Base-by-base conservation (phyloP, 2,797 vertebrate species). In the Chaenodraco wilsoni region DNA sequence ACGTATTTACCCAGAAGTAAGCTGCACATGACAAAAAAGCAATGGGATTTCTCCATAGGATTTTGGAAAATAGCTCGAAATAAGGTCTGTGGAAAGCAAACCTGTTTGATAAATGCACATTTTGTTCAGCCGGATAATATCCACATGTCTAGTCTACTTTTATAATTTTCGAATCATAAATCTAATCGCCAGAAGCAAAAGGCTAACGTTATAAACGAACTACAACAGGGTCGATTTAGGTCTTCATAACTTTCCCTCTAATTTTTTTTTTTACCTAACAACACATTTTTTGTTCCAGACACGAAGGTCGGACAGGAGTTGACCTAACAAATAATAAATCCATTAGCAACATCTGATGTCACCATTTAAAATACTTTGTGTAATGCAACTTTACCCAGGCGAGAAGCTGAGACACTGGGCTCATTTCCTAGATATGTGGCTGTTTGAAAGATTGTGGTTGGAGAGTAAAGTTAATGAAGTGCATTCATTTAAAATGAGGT, bases 271-370 rank as follows among this genome's bases (percentile, higher is more conserved):
- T 27, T 27, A 27, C 3, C 23, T 3, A 27, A 27, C 33, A 37
- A 7, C 5, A 6, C 15, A 9, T 55, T 19, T 17, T 55, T 37
- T 27, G 8, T 54, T 49, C 37, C 27, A 27, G 27, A 44, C 46
- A 40, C 48, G 57, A 14, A 62, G 43, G 33, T 76, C 62, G 50
- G 51, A 48, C 45, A 33, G 49, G 7, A 46, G 31, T 17, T 23
- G 1, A 7, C 33, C 60, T 31, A 9, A 23, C 21, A 21, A 46
- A 56, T 70, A 69, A 33, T 31, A 40, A 51, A 57, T 27, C 59
- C 17, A 78, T 58, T 58, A 60, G 54, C 46, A 77, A 31, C 69
- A 77, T 46, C 67, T 77, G 78, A 72, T 51, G 59, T 73, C 69
- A 81, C n/a, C 8, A 16, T 19, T 64, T 70, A 12, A 66, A 48